These are phyloP conservation scores for Actenoides hombroni DNA, from an alignment of 2,113 vertebrate genomes.

Conservation along the genomic window DNA sequence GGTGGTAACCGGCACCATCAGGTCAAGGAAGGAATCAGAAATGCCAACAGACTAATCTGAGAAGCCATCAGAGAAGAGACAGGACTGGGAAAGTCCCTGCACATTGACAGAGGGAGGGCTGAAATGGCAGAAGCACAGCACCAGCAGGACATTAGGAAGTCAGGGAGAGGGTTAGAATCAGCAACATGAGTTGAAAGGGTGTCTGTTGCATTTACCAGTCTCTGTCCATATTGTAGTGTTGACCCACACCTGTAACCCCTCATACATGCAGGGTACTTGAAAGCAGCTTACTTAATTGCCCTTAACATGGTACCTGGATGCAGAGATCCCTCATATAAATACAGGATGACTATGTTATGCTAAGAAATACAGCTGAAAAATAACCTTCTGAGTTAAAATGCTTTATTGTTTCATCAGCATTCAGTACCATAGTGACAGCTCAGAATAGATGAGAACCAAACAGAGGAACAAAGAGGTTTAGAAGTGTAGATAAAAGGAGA, in stretches of 20 bases:
- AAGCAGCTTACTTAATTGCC: neutral
- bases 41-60: neutral
- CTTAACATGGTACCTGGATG: neutral
- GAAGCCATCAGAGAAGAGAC: neutral
- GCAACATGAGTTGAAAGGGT: neutral
- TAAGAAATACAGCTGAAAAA: constrained; percentile 5
- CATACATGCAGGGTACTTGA: neutral
- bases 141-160: neutral
- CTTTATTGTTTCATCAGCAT: neutral
- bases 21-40: neutral
- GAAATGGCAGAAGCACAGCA: neutral
- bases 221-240: neutral
- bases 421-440: neutral
- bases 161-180: neutral
- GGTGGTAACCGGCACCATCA: neutral
- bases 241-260: neutral
- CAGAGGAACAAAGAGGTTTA: neutral
- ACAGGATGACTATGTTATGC: neutral
- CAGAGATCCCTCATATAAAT: neutral
- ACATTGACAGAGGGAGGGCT: neutral
- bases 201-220: neutral
- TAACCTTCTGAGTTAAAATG: neutral
- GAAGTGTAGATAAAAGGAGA: neutral
- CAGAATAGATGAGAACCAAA: neutral
- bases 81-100: neutral